Conservation (phyloP, 2,888 invertebrate genomes). For the Eugnorisma glareosa region DNA sequence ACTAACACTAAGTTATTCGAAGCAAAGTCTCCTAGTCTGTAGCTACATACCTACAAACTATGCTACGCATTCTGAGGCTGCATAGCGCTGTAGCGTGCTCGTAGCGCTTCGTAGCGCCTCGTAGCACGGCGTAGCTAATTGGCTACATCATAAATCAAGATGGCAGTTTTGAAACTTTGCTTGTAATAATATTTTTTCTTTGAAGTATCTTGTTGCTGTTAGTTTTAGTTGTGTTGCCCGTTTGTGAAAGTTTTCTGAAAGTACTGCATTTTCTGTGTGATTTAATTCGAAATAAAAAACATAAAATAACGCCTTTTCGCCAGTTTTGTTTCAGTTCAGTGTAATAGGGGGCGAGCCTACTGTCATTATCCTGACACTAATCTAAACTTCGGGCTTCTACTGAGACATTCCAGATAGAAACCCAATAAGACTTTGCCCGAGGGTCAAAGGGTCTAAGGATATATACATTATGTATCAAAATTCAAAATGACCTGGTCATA, state of each 20-base stretch:
- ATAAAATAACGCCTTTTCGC: background rate
- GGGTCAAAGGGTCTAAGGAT: background rate
- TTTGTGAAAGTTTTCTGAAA: background rate
- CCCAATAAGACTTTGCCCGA: too few relatives aligned
- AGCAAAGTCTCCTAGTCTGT: background rate
- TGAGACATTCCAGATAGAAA: background rate
- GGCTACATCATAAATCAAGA: constrained; percentile 52
- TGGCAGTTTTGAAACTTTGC: constrained; percentile 18
- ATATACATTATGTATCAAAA: background rate
- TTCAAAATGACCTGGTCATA: too few relatives aligned
- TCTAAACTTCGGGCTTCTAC: background rate
- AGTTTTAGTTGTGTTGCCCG: constrained; percentile 6
- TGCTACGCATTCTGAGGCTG: constrained; percentile 29
- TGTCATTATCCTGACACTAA: background rate
- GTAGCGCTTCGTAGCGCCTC: constrained; percentile 52
- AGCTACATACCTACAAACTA: constrained; percentile 9
- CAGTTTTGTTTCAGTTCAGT: background rate
- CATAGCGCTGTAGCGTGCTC: constrained; percentile 55
- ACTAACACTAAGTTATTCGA: background rate
- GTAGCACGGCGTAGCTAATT: constrained; percentile 56
- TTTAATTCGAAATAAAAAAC: background rate
- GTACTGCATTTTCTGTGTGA: background rate
- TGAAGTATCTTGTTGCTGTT: constrained; percentile 1
- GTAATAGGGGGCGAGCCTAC: background rate
- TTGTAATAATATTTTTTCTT: constrained; percentile 33